These are phyloP conservation scores for Anodontia alba DNA, from an alignment of 2,888 invertebrate genomes.

Conservation along the genomic window DNA sequence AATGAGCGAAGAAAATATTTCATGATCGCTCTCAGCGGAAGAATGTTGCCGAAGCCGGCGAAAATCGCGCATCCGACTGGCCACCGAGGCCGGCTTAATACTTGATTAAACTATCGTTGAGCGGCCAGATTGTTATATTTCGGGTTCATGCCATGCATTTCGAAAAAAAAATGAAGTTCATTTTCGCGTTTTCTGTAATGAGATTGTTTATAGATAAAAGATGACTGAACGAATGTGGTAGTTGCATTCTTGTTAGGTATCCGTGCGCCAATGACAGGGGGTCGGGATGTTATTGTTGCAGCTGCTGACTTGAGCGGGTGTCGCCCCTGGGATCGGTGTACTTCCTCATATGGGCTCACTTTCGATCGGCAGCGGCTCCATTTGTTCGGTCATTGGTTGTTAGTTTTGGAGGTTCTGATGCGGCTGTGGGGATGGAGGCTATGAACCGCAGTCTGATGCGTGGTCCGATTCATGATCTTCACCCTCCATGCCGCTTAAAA, in stretches of 20 bases:
- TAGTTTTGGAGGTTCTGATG: constrained; percentile 57
- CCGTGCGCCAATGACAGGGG: constrained; percentile 66
- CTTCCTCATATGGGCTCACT: constrained; percentile 54
- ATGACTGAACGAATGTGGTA: constrained; percentile 88
- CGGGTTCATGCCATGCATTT: constrained; percentile 78
- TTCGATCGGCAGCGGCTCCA: constrained; percentile 52
- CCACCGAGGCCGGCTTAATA: too few species aligned
- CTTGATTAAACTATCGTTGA: too few species aligned
- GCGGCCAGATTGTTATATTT: constrained; percentile 67
- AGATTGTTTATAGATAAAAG: constrained; percentile 98
- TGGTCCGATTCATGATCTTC: constrained; percentile 50
- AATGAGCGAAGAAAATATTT: too few species aligned
- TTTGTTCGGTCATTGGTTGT: constrained; percentile 53
- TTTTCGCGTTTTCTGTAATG: constrained; percentile 92
- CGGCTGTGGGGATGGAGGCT: constrained; percentile 51
- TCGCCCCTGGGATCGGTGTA: constrained; percentile 52
- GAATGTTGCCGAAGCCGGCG: too few species aligned
- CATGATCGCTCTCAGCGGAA: too few species aligned
- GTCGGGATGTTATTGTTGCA: constrained; percentile 65
- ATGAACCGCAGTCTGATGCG: constrained; percentile 51
- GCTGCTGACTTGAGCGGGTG: constrained; percentile 59
- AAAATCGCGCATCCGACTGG: too few species aligned
- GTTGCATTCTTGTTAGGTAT: constrained; percentile 80
- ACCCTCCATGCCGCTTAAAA: constrained; percentile 23
- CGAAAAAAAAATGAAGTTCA: constrained; percentile 95